A percentile compares a stretch with the other conserved stretches of the same genome.
Conservation (phyloP, 1,140 invertebrate genomes). For the Maconellicoccus hirsutus region DNA sequence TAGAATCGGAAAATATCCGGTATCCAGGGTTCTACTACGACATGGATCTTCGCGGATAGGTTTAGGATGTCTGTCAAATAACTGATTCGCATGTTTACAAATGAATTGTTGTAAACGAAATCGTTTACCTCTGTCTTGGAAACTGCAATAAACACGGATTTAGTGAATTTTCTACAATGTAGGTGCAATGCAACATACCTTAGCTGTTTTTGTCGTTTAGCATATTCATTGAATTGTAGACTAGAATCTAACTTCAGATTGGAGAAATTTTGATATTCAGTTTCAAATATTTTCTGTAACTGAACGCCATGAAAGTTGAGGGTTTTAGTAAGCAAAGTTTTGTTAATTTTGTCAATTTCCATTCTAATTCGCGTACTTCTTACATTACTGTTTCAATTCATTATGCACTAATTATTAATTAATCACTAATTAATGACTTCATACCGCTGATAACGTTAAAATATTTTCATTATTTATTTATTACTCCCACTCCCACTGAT, state of each 20-base stretch:
- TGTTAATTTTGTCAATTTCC: neutral
- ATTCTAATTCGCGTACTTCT: neutral
- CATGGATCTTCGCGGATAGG: neutral
- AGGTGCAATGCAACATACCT: neutral
- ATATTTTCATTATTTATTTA: too few species aligned
- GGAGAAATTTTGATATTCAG: conserved; percentile 3
- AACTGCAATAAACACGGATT: conserved; percentile 40
- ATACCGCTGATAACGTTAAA: too few species aligned
- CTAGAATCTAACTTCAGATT: neutral
- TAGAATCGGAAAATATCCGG: conserved; percentile 52
- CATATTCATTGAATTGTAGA: conserved; percentile 12
- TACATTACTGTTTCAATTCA: too few species aligned
- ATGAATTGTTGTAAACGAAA: conserved; percentile 72
- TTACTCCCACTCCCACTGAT: too few species aligned
- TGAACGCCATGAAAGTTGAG: conserved; percentile 3
- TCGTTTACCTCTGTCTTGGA: conserved; percentile 69
- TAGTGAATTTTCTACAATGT: too few species aligned
- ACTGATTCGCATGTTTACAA: conserved; percentile 56
- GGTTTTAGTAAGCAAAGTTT: neutral
- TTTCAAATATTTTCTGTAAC: conserved; percentile 9
- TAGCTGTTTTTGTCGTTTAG: neutral
- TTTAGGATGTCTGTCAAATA: conserved; percentile 41
- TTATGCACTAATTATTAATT: too few species aligned
- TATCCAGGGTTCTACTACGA: neutral
- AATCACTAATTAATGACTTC: too few species aligned